Conservation (phyloP, 2,113 vertebrate genomes). For the Ammodramus savannarum region DNA sequence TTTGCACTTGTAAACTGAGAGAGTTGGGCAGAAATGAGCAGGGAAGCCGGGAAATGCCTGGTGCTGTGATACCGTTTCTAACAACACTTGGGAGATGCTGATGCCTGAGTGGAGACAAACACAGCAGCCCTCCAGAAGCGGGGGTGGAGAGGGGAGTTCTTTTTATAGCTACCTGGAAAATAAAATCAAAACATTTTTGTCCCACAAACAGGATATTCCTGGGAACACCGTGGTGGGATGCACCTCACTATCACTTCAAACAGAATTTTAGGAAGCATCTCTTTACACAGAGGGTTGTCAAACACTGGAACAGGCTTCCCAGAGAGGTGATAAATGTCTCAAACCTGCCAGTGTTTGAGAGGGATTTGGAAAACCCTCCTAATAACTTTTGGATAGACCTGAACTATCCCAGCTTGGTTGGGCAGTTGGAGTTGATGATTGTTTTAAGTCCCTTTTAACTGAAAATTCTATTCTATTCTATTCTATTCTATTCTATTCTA, state of each 20-base stretch:
- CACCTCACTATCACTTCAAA: neutral
- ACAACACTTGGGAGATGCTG: neutral
- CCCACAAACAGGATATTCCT: neutral
- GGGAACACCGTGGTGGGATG: neutral
- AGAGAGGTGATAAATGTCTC: neutral
- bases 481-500: neutral
- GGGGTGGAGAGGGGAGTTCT: neutral
- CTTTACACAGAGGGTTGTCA: neutral
- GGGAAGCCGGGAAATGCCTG: neutral
- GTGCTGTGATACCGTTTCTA: accelerated
- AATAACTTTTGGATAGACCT: neutral
- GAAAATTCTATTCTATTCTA: neutral
- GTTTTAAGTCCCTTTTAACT: neutral
- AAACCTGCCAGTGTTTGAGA: neutral
- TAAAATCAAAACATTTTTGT: neutral
- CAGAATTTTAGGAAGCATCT: neutral
- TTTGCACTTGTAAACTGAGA: neutral
- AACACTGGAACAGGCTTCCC: neutral
- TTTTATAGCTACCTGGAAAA: neutral
- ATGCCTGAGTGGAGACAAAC: neutral
- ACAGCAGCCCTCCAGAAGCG: neutral
- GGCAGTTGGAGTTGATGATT: neutral
- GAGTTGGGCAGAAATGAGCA: neutral
- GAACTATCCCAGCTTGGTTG: accelerated
- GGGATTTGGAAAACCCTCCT: neutral